Evolutionary conservation across 1,140 invertebrate species (phyloP).

Genomic region (Atopsyche davidsoni): DNA sequence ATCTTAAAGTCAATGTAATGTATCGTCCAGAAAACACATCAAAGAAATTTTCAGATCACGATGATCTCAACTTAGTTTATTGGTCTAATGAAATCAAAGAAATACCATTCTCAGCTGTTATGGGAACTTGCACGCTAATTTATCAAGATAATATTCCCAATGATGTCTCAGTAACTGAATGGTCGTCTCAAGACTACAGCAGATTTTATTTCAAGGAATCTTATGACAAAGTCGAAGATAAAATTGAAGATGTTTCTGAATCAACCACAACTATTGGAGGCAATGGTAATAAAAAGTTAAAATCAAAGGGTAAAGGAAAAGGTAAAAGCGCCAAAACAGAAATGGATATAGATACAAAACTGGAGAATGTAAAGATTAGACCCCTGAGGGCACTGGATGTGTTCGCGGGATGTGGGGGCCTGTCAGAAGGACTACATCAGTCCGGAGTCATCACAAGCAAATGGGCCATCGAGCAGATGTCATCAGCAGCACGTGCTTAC

Average conservation of each 20-base stretch:
- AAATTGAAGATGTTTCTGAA: slow-evolving; percentile 58
- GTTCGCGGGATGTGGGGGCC: slow-evolving; percentile 84
- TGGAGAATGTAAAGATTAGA: slow-evolving; percentile 34
- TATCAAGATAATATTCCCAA: slow-evolving; percentile 41
- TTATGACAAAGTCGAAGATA: slow-evolving; percentile 55
- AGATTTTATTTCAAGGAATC: slow-evolving; percentile 72
- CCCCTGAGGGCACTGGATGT: slow-evolving; percentile 69
- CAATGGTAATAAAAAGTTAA: slow-evolving; percentile 55
- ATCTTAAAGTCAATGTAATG: slow-evolving; percentile 62
- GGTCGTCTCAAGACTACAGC: slow-evolving; percentile 58
- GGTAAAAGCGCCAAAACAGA: slow-evolving; percentile 54
- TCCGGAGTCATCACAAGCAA: slow-evolving; percentile 60
- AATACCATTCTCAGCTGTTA: slow-evolving; percentile 40
- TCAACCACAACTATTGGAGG: slow-evolving; percentile 54
- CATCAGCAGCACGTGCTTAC: slow-evolving; percentile 74
- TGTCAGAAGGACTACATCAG: slow-evolving; percentile 67
- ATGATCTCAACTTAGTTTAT: slow-evolving; percentile 70
- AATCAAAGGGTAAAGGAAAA: slow-evolving; percentile 69
- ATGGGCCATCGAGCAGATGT: slow-evolving; percentile 82
- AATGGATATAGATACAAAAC: slow-evolving; percentile 30
- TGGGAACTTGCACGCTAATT: slow-evolving; percentile 38
- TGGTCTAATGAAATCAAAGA: slow-evolving; percentile 68
- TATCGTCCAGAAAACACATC: slow-evolving; percentile 76
- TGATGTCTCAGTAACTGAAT: slow-evolving; percentile 49
- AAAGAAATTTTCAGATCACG: slow-evolving; percentile 52